These are phyloP conservation scores for Echiichthys vipera DNA, from an alignment of 2,797 vertebrate species.

Conservation along the genomic window DNA sequence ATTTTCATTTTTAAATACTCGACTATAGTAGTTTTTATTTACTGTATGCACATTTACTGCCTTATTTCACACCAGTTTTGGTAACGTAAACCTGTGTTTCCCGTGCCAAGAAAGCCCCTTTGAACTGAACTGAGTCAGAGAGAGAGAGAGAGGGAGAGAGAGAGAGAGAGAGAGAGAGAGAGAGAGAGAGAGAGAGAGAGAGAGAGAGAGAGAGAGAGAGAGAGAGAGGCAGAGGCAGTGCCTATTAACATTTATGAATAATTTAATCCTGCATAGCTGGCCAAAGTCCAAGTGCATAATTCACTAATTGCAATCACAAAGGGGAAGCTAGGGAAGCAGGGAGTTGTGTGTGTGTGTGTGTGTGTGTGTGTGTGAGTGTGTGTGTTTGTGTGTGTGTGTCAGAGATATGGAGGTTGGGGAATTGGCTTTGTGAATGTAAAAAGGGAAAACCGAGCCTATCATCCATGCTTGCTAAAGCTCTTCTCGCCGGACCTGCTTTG, in stretches of 20 bases:
- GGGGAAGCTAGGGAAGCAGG: slow-evolving; percentile 64
- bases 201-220: slow-evolving; percentile 12
- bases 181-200: not conserved
- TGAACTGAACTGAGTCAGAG: too few species aligned
- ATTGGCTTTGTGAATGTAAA: slow-evolving; percentile 65
- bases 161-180: slow-evolving; percentile 7
- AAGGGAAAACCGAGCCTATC: slow-evolving; percentile 50
- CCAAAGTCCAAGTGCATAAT: slow-evolving; percentile 83
- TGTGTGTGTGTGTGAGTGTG: slow-evolving; percentile 27
- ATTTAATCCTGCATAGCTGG: slow-evolving; percentile 82
- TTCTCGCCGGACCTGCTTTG: slow-evolving; percentile 53
- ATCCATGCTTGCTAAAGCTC: slow-evolving; percentile 65
- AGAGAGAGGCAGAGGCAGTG: slow-evolving; percentile 29
- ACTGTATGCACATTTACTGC: too few species aligned
- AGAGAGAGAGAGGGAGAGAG: too few species aligned
- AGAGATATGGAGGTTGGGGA: slow-evolving; percentile 56
- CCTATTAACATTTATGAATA: slow-evolving; percentile 85
- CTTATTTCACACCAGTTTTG: too few species aligned
- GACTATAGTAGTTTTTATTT: too few species aligned
- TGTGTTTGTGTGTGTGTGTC: slow-evolving; percentile 24
- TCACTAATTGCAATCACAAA: slow-evolving; percentile 84
- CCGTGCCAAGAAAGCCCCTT: too few species aligned
- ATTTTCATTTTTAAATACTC: too few species aligned
- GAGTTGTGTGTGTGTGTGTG: slow-evolving; percentile 29
- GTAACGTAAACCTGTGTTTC: too few species aligned